These are phyloP conservation scores for Microcebus lehilahytsara DNA, from an alignment of 2,113 vertebrate genomes.

Conservation along the genomic window DNA sequence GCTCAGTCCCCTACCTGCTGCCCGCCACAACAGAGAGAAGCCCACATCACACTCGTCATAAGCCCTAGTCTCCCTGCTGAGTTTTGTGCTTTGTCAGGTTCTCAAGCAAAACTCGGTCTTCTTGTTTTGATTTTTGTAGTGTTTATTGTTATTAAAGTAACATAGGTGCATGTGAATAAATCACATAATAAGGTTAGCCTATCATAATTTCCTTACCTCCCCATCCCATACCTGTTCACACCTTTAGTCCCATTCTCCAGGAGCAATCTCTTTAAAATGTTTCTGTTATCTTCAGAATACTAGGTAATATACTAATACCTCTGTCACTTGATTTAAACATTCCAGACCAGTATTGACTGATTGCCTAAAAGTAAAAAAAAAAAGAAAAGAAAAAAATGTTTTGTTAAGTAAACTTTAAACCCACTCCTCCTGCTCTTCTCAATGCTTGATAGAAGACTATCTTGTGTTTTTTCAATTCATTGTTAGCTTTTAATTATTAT, in stretches of 20 bases:
- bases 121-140: not conserved
- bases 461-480: not conserved
- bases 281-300: not conserved
- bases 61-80: not conserved
- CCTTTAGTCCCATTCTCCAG: not conserved
- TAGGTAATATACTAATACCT: not conserved
- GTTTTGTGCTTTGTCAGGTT: not conserved
- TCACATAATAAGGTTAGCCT: not conserved
- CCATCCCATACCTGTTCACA: not conserved
- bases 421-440: not conserved
- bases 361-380: not conserved
- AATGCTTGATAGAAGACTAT: not conserved
- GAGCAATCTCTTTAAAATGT: not conserved
- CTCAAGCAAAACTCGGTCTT: not conserved
- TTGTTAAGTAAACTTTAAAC: not conserved
- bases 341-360: not conserved
- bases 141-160: not conserved
- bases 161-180: not conserved
- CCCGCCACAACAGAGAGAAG: not conserved
- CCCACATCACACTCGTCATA: not conserved
- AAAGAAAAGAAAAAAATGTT: not conserved
- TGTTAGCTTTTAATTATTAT: not conserved
- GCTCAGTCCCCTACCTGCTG: not conserved
- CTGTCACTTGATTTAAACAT: not conserved
- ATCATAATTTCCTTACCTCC: not conserved